Percentiles rank a stretch among this genome's conserved stretches.
These are phyloP conservation scores for Antheraea pernyi DNA, from an alignment of 1,140 invertebrate genomes.

Conservation along the genomic window DNA sequence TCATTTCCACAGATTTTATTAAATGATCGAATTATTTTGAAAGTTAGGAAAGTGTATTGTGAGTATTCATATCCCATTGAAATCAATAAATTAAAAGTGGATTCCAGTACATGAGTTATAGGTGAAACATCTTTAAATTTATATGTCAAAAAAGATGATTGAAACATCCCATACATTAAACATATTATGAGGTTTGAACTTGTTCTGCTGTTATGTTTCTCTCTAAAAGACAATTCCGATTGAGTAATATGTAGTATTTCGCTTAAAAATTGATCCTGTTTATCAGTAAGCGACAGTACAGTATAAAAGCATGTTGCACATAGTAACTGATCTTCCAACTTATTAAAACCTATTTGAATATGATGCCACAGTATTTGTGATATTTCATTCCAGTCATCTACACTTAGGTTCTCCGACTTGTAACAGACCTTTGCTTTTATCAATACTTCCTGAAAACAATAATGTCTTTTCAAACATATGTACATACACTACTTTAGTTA, in stretches of 20 bases:
- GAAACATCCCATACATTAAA: conserved; percentile 70
- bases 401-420: conserved; percentile 12
- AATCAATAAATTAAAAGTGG: conserved; percentile 46
- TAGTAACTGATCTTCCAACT: conserved; percentile 63
- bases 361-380: conserved; percentile 51
- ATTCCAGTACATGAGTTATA: conserved; percentile 30
- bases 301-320: conserved; percentile 61
- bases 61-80: conserved; percentile 66
- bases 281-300: conserved; percentile 34
- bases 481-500: no score
- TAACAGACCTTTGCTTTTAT: conserved; percentile 32
- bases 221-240: conserved; percentile 30
- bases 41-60: conserved; percentile 60
- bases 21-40: conserved; percentile 65
- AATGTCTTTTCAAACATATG: background rate
- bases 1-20: conserved; percentile 55
- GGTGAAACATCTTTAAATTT: conserved; percentile 23
- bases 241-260: conserved; percentile 38
- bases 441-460: conserved; percentile 53
- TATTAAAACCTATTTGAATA: conserved; percentile 37
- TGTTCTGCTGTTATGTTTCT: conserved; percentile 16
- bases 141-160: conserved; percentile 58
- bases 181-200: conserved; percentile 33
- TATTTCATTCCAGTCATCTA: conserved; percentile 37
- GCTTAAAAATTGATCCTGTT: conserved; percentile 38